phyloP scores from a whole-genome alignment of 2,888 invertebrate species.

The Trilocha varians region DNA sequence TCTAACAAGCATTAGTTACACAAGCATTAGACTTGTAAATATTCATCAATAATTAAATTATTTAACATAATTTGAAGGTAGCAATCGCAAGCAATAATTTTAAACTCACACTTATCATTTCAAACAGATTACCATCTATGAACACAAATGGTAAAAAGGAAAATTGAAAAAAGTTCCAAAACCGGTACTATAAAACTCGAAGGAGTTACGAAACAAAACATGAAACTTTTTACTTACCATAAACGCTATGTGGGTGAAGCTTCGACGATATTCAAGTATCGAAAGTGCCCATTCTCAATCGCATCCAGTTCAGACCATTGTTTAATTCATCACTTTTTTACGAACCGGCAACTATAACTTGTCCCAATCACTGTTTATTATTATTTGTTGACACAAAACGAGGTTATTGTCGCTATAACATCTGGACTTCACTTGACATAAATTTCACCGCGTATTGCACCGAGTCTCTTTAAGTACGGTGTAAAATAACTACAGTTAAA shows the following conservation, averaged over 20 bases:
- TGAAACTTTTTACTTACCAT: constrained; percentile 67
- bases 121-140: no score
- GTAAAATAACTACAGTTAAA: no score
- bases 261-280: constrained; percentile 48
- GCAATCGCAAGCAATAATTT: no score
- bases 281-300: constrained; percentile 53
- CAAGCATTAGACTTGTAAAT: no score
- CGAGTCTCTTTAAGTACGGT: no score
- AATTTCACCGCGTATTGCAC: constrained; percentile 47
- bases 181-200: constrained; percentile 18
- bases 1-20: no score
- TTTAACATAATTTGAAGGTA: no score
- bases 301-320: constrained; percentile 56
- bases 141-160: constrained; percentile 14
- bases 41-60: no score
- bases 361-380: constrained; percentile 61
- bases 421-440: constrained; percentile 46
- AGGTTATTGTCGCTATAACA: constrained; percentile 57
- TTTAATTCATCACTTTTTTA: constrained; percentile 63
- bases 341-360: constrained; percentile 38
- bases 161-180: constrained; percentile 25
- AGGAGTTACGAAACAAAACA: constrained; percentile 59
- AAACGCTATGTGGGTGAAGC: constrained; percentile 66
- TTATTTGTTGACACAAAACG: constrained; percentile 65
- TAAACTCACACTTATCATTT: no score